These are phyloP conservation scores for Ophion ventricosus DNA, from an alignment of 2,888 invertebrate genomes.

Conservation along the genomic window DNA sequence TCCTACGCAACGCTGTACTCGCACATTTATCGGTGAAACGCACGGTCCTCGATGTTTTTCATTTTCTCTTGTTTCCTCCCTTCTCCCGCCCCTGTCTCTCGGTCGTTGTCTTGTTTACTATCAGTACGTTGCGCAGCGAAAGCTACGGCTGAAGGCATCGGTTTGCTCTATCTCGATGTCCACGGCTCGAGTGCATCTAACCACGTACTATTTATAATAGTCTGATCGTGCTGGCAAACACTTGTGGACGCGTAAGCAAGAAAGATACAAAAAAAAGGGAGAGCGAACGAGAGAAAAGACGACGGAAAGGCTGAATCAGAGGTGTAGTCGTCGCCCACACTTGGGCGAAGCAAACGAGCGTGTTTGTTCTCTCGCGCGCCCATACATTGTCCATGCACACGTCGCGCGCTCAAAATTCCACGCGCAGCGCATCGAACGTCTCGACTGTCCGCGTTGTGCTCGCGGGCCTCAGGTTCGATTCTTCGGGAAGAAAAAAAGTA, in stretches of 20 bases:
- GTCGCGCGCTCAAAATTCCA: background rate
- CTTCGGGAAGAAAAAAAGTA: background rate
- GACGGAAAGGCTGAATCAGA: conserved; percentile 11
- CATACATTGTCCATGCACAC: background rate
- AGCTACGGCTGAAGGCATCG: background rate
- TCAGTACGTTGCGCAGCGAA: conserved; percentile 16
- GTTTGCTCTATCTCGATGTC: conserved; percentile 27
- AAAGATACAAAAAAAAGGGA: conserved; percentile 20
- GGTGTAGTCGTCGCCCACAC: conserved; percentile 19
- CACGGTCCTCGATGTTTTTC: conserved; percentile 19
- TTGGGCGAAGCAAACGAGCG: conserved; percentile 9
- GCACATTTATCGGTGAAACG: background rate
- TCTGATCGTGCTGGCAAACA: background rate
- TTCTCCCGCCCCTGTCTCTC: background rate
- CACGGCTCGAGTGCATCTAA: conserved; percentile 33
- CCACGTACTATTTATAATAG: conserved; percentile 53
- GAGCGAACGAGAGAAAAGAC: conserved; percentile 17
- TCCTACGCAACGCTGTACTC: background rate
- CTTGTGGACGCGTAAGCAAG: background rate
- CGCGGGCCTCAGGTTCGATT: background rate
- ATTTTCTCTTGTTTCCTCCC: conserved; percentile 40
- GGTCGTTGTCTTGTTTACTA: background rate
- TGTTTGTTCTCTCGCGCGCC: background rate
- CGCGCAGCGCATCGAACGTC: background rate
- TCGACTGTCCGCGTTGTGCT: background rate